Conservation (phyloP, 1,140 invertebrate species). For the Achatina immaculata region DNA sequence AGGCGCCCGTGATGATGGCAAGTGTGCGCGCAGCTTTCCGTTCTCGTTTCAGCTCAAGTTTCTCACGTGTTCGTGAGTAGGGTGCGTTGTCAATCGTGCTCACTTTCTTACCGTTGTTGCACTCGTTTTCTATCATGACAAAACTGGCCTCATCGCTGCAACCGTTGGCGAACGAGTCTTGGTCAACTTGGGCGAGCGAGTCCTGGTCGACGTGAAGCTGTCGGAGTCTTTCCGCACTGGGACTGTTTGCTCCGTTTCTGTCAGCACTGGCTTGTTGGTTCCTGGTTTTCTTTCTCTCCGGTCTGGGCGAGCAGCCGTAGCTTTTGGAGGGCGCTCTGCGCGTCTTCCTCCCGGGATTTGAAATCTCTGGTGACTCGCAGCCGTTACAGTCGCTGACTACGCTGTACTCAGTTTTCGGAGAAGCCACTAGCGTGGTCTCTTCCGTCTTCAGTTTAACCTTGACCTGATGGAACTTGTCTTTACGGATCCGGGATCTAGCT, state of each 20-base stretch:
- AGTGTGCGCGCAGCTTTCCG: constrained; percentile 72
- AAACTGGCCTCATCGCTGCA: constrained; percentile 47
- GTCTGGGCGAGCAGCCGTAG: constrained; percentile 30
- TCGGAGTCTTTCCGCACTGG: neutral
- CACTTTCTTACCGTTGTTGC: constrained; percentile 23
- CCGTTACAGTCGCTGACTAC: constrained; percentile 50
- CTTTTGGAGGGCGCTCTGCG: constrained; percentile 24
- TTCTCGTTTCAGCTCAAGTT: constrained; percentile 71
- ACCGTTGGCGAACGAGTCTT: constrained; percentile 43
- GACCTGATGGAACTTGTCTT: constrained; percentile 55
- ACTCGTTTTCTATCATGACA: constrained; percentile 49
- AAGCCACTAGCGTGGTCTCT: constrained; percentile 38
- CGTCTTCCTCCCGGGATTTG: constrained; percentile 13
- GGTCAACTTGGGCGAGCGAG: constrained; percentile 41
- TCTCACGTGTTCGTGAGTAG: constrained; percentile 55
- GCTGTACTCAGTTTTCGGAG: constrained; percentile 45
- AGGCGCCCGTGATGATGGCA: constrained; percentile 72
- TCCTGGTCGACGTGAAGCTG: constrained; percentile 45
- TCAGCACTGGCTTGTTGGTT: constrained; percentile 3
- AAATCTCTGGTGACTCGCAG: constrained; percentile 13
- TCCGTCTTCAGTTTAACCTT: constrained; percentile 36
- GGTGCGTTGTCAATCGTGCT: constrained; percentile 20
- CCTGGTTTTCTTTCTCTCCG: constrained; percentile 29
- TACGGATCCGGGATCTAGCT: constrained; percentile 65
- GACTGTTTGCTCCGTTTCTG: constrained; percentile 4